Evolutionary conservation across 2,113 vertebrate genomes (phyloP), one percentile per base, ranked within the genome.

Genomic region (Muscicapa adusta): DNA sequence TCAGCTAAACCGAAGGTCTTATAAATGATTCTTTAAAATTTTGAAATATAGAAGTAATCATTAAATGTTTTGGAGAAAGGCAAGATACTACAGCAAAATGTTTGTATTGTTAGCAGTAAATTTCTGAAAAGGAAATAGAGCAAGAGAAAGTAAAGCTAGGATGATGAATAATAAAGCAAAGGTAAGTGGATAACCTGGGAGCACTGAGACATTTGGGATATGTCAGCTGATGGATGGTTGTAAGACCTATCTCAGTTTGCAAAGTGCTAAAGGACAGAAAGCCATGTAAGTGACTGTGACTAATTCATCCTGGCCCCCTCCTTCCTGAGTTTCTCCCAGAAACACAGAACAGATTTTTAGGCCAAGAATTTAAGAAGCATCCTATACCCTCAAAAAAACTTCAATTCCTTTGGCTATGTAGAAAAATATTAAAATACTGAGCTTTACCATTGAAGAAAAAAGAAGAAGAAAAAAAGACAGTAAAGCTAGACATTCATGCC

Each of bases 271-370:
- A 75, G 34, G 38, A 84, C 48, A 63, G 43, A 63, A 76, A 72
- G 7, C 2, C n/a, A 29, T 0, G 0, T 26, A n/a, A 57, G 31
- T 48, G 43, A 34, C 10, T 34, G 19, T 28, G 40, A 29, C 14
- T 68, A 77, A 34, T 54, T 68, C 43, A 67, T 67, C 20, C 26
- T 18, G 34, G 7, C 0, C 4, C 9, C 3, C 6, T 47, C n/a
- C 12, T 57, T 74, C 9, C 7, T 2, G 7, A 40, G 24, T 10
- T 10, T 1, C 60, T 73, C 5, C 1, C 28, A 79, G 62, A 65
- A 86, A 79, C 13, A 40, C 25, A 14, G 24, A 81, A 48, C 8
- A 48, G 31, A 58, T 47, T 38, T n/a, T 88, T 57, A 57, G 23
- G 43, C 18, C 53, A 53, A 57, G n/a, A 62, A 76, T 23, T 53